Conservation (phyloP, 2,888 invertebrate species). For the Pardosa pseudoannulata region DNA sequence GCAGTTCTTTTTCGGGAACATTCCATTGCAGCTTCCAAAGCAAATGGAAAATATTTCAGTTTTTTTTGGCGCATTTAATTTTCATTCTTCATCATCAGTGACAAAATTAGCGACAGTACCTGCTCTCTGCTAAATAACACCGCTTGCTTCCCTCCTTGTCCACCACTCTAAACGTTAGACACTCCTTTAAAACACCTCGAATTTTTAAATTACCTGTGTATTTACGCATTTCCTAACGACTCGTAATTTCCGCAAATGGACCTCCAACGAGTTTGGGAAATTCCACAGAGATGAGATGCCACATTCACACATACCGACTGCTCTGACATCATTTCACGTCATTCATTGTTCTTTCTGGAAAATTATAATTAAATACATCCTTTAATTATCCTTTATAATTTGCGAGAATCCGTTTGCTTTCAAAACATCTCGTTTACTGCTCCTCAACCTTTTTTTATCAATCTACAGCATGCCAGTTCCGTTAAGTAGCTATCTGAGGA, state of each 20-base stretch:
- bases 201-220: constrained; percentile 67
- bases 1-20: constrained; percentile 45
- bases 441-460: background rate
- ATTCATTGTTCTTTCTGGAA: constrained; percentile 37
- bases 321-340: constrained; percentile 39
- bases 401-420: constrained; percentile 35
- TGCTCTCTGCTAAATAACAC: constrained; percentile 59
- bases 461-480: background rate
- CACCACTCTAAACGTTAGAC: background rate
- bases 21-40: constrained; percentile 48
- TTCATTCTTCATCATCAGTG: constrained; percentile 66
- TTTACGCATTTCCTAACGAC: constrained; percentile 64
- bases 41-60: constrained; percentile 58
- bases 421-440: constrained; percentile 5
- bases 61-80: constrained; percentile 60
- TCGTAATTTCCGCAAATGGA: constrained; percentile 60
- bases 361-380: constrained; percentile 65
- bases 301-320: constrained; percentile 28
- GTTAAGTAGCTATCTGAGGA: background rate
- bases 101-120: constrained; percentile 59
- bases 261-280: constrained; percentile 45
- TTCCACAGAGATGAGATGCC: constrained; percentile 37
- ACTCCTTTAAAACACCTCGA: constrained; percentile 45
- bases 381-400: constrained; percentile 61
- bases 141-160: background rate